phyloP scores from a whole-genome alignment of 1,140 invertebrate genomes.

The Zaprionus camerounensis region DNA sequence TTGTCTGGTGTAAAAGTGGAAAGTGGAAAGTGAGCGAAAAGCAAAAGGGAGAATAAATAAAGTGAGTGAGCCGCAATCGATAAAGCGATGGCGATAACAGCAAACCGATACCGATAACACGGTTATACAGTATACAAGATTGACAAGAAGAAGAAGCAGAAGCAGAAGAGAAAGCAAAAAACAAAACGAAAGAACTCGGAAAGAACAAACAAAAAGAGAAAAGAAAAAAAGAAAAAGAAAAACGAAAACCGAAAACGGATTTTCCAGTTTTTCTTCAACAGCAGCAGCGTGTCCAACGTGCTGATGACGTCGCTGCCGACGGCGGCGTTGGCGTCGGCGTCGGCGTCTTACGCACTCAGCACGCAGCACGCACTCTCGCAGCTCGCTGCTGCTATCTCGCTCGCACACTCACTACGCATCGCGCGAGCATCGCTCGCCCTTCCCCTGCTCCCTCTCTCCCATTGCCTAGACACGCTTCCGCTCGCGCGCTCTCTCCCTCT shows the following conservation, averaged over 20 bases:
- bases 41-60: conserved; percentile 4
- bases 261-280: conserved; percentile 47
- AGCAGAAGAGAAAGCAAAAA: conserved; percentile 1
- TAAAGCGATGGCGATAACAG: conserved; percentile 26
- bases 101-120: conserved; percentile 13
- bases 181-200: background rate
- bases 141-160: conserved; percentile 5
- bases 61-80: conserved; percentile 4
- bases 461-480: background rate
- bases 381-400: conserved; percentile 50
- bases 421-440: background rate
- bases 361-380: conserved; percentile 14
- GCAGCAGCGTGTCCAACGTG: conserved; percentile 1
- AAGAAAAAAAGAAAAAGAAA: conserved; percentile 5
- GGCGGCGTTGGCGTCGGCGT: background rate
- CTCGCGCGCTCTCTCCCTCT: background rate
- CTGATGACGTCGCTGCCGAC: background rate
- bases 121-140: background rate
- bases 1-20: conserved; percentile 40
- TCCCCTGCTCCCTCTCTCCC: background rate
- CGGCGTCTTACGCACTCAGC: conserved; percentile 55
- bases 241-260: conserved; percentile 7
- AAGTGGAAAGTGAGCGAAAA: conserved; percentile 32
- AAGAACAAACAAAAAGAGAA: background rate
- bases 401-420: conserved; percentile 36